phyloP scores from a whole-genome alignment of 2,797 vertebrate genomes.

The Oreochromis mossambicus region DNA sequence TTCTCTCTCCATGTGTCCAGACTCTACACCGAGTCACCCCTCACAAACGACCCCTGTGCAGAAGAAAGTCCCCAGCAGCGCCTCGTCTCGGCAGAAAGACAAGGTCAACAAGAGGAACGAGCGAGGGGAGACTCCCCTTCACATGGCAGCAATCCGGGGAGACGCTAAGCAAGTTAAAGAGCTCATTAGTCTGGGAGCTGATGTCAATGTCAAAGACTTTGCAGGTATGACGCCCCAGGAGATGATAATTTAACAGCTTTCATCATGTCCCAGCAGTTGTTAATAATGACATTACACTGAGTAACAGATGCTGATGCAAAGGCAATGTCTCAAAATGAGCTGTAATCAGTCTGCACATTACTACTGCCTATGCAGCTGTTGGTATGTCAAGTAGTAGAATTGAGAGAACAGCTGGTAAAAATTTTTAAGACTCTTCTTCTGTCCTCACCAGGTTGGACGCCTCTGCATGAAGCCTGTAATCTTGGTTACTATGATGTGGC shows the following conservation, averaged over 20 bases:
- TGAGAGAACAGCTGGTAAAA: not conserved
- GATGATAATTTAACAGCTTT: slow-evolving; percentile 1
- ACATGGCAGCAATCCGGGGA: slow-evolving; percentile 97
- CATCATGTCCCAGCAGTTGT: not conserved
- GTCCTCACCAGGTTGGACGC: slow-evolving; percentile 88
- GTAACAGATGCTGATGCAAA: slow-evolving; percentile 3
- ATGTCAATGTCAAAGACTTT: slow-evolving; percentile 99
- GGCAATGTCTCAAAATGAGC: not conserved
- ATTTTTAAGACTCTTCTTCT: not conserved
- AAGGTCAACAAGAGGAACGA: slow-evolving; percentile 99
- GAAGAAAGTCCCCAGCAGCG: slow-evolving; percentile 90
- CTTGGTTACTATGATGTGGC: slow-evolving; percentile 97
- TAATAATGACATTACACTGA: not conserved
- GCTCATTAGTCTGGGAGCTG: slow-evolving; percentile 93
- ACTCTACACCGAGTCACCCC: slow-evolving; percentile 93
- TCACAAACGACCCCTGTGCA: slow-evolving; percentile 88
- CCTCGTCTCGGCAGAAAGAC: slow-evolving; percentile 93
- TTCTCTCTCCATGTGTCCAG: slow-evolving; percentile 53
- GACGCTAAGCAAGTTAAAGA: slow-evolving; percentile 97
- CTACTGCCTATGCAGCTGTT: not conserved
- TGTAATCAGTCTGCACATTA: not conserved
- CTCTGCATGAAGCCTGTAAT: slow-evolving; percentile 98
- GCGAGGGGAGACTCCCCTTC: slow-evolving; percentile 94
- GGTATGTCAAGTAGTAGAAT: not conserved
- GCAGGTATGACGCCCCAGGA: slow-evolving; percentile 79